Evolutionary conservation across 2,888 invertebrate species (phyloP).

Genomic region (Limnephilus lunatus): DNA sequence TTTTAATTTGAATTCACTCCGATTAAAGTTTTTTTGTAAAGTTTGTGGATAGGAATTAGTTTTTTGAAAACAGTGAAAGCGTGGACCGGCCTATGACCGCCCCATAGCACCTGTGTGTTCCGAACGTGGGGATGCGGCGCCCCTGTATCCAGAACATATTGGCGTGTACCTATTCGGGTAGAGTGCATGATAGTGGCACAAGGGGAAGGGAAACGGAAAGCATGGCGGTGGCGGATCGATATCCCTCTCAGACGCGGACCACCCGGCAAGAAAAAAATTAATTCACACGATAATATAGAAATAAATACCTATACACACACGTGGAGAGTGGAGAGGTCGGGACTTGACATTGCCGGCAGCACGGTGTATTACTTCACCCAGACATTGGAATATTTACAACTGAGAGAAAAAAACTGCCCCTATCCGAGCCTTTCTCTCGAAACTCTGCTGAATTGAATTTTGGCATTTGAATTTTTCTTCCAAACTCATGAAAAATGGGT

Average conservation of each 20-base stretch:
- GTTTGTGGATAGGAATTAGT: too few species aligned
- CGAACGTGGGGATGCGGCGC: too few species aligned
- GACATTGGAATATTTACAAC: neutral
- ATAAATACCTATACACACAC: neutral
- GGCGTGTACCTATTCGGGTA: neutral
- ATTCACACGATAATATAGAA: neutral
- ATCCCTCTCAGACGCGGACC: slow-evolving; percentile 2
- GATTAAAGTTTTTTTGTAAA: too few species aligned
- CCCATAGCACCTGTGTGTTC: too few species aligned
- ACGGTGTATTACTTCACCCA: neutral
- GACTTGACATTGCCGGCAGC: neutral
- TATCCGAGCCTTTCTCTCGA: neutral
- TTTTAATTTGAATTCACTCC: too few species aligned
- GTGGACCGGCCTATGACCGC: too few species aligned
- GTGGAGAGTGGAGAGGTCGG: slow-evolving; percentile 10
- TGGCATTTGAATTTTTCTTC: neutral
- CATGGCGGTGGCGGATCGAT: neutral
- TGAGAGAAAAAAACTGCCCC: too few species aligned
- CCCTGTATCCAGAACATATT: neutral
- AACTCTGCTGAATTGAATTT: neutral
- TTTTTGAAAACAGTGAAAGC: too few species aligned
- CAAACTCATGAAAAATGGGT: neutral
- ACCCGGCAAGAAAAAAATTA: neutral
- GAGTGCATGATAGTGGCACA: neutral
- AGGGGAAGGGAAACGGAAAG: slow-evolving; percentile 1